These are phyloP conservation scores for Noturus placidus DNA, from an alignment of 2,113 vertebrate species.

Conservation along the genomic window DNA sequence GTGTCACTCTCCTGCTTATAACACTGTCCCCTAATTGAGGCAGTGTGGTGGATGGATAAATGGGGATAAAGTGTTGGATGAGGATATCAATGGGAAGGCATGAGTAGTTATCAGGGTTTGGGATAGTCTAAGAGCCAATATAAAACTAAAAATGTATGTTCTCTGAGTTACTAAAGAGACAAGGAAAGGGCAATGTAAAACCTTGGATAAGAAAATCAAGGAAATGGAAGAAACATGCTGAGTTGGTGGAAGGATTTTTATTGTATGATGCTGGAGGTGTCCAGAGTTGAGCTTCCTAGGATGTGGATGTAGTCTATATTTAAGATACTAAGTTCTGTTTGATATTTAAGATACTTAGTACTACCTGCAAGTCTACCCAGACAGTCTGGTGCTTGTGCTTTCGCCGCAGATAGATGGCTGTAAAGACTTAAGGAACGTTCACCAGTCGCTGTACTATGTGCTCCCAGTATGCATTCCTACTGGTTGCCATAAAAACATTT, in stretches of 20 bases:
- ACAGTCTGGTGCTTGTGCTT: too few relatives aligned
- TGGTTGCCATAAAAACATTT: too few relatives aligned
- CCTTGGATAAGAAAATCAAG: background rate
- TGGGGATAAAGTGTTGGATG: slow-evolving; percentile 54
- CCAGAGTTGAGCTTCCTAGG: background rate
- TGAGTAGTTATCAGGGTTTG: slow-evolving; percentile 48
- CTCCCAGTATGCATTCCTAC: background rate
- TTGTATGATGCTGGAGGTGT: background rate
- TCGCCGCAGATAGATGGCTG: too few relatives aligned
- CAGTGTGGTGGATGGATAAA: slow-evolving; percentile 27
- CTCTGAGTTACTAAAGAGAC: background rate
- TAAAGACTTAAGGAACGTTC: too few relatives aligned
- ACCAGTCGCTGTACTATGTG: background rate
- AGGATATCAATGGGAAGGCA: slow-evolving; percentile 66
- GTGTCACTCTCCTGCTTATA: slow-evolving; percentile 16
- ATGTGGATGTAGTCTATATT: background rate
- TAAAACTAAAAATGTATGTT: slow-evolving; percentile 20
- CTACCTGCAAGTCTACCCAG: too few relatives aligned
- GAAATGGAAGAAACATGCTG: background rate
- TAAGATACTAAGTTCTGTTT: background rate
- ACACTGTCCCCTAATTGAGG: slow-evolving; percentile 31
- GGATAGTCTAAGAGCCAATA: slow-evolving; percentile 15
- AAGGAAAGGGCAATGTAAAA: background rate
- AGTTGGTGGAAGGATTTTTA: background rate
- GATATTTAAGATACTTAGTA: too few relatives aligned